phyloP scores from a whole-genome alignment of 2,797 vertebrate genomes.

The Esox masquinongy region DNA sequence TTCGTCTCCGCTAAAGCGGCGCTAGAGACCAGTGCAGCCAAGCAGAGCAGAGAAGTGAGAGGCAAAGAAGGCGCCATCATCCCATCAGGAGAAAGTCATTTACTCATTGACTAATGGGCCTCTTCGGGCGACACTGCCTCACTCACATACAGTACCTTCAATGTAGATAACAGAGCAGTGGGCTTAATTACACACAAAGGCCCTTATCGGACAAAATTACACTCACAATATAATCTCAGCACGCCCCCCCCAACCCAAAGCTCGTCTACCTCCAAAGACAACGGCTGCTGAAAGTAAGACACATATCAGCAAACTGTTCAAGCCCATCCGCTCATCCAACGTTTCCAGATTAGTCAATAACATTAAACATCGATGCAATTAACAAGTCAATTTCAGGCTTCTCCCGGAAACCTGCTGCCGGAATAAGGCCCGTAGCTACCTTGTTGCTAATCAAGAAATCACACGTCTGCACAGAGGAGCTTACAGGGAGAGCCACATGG shows the following conservation, averaged over 20 bases:
- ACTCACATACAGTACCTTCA: neutral
- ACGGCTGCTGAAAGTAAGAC: neutral
- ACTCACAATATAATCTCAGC: neutral
- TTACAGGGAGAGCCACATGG: neutral
- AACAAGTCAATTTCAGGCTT: neutral
- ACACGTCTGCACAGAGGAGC: neutral
- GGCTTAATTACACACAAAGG: conserved; percentile 15
- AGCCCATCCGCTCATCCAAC: neutral
- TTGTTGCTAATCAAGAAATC: neutral
- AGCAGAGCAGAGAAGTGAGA: neutral
- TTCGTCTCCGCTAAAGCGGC: neutral
- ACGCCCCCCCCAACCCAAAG: neutral
- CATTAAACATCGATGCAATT: neutral
- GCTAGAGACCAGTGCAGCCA: neutral
- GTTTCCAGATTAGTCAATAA: neutral
- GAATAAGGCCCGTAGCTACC: neutral
- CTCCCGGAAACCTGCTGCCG: neutral
- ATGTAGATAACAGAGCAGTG: neutral
- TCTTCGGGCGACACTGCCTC: neutral
- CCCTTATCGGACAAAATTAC: conserved; percentile 6
- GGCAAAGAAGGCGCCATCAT: too few species aligned
- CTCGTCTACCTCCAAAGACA: neutral
- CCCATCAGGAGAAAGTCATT: neutral
- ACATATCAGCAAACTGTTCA: neutral
- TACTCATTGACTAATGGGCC: conserved; percentile 5